Percentiles rank a stretch among this genome's conserved stretches.
These are phyloP conservation scores for Anabas testudineus DNA, from an alignment of 2,797 vertebrate genomes.

Conservation along the genomic window DNA sequence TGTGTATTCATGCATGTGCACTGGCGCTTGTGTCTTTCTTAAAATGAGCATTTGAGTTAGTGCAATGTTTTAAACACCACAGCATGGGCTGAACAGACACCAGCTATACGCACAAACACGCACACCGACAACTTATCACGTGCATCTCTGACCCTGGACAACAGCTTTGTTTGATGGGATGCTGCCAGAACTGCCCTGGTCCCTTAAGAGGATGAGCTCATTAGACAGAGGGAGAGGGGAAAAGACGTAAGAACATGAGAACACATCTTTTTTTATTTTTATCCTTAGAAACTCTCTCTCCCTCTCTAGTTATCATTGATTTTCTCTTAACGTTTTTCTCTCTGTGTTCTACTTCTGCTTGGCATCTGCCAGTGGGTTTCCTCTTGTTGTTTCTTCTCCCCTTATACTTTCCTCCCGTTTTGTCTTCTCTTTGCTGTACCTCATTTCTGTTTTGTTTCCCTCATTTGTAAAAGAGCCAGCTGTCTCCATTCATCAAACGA, in stretches of 20 bases:
- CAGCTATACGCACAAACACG: slow-evolving; percentile 14
- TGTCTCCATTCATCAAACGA: slow-evolving; percentile 64
- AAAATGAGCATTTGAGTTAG: background rate
- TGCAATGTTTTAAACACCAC: background rate
- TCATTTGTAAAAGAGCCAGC: slow-evolving; percentile 62
- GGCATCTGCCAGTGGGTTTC: slow-evolving; percentile 38
- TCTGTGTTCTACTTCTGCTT: slow-evolving; percentile 28
- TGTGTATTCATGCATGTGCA: background rate
- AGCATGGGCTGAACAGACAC: background rate
- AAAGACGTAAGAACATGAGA: slow-evolving; percentile 38
- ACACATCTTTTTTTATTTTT: slow-evolving; percentile 38
- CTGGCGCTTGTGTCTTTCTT: background rate
- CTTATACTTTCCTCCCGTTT: slow-evolving; percentile 24
- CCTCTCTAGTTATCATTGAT: slow-evolving; percentile 41
- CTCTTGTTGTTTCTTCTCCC: slow-evolving; percentile 14
- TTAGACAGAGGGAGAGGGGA: slow-evolving; percentile 30
- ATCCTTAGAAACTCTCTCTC: slow-evolving; percentile 42
- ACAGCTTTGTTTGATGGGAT: slow-evolving; percentile 38
- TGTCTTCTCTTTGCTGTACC: slow-evolving; percentile 51
- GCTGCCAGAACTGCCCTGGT: slow-evolving; percentile 33
- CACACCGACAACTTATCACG: slow-evolving; percentile 36
- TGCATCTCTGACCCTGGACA: slow-evolving; percentile 16
- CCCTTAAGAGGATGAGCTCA: slow-evolving; percentile 44
- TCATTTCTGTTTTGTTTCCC: slow-evolving; percentile 53
- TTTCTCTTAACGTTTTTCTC: slow-evolving; percentile 28